phyloP scores from a whole-genome alignment of 2,113 vertebrate species.

The Corydoras sp. region DNA sequence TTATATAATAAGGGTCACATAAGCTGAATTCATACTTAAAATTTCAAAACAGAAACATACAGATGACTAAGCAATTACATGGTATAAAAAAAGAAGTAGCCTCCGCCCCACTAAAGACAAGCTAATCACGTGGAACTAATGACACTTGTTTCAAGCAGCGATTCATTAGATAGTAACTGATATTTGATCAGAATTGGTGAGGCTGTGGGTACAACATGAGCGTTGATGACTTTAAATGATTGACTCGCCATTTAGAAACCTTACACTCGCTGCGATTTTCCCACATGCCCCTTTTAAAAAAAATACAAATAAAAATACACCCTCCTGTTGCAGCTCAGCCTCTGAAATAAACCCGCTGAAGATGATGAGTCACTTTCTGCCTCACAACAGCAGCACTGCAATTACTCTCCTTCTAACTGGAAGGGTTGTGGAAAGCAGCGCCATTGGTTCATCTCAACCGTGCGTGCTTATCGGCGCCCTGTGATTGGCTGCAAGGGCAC shows the following conservation, averaged over 20 bases:
- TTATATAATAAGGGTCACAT: too few relatives aligned
- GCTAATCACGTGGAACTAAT: too few relatives aligned
- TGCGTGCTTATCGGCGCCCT: neutral
- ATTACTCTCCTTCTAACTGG: conserved; percentile 23
- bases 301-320: neutral
- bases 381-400: conserved; percentile 35
- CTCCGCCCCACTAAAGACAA: too few relatives aligned
- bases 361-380: conserved; percentile 37
- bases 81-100: too few relatives aligned
- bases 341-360: conserved; percentile 25
- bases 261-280: neutral
- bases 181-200: too few relatives aligned
- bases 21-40: too few relatives aligned
- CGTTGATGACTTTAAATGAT: neutral
- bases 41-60: too few relatives aligned
- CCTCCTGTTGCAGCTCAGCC: conserved; percentile 27
- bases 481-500: conserved; percentile 14
- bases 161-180: too few relatives aligned
- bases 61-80: too few relatives aligned
- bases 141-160: too few relatives aligned
- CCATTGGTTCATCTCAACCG: conserved; percentile 12
- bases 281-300: neutral
- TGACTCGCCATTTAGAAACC: neutral
- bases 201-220: too few relatives aligned
- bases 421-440: conserved; percentile 1